These are phyloP conservation scores for Chelonus insularis DNA, from an alignment of 1,140 invertebrate genomes.

Conservation along the genomic window DNA sequence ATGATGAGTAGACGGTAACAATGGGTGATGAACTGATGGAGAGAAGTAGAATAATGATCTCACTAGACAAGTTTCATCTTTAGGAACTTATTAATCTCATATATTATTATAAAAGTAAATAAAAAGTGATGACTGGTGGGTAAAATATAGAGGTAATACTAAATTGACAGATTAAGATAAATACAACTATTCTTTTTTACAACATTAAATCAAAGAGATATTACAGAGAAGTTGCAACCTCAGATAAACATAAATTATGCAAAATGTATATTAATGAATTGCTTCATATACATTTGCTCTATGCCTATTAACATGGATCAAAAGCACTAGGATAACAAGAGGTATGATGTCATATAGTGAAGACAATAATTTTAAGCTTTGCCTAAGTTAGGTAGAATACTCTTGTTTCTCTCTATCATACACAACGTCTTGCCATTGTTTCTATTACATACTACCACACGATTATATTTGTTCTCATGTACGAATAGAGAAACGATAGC, in stretches of 20 bases:
- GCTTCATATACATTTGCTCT: too few relatives aligned
- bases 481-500: not conserved
- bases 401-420: not conserved
- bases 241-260: too few relatives aligned
- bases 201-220: too few relatives aligned
- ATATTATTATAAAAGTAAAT: constrained; percentile 6
- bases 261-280: too few relatives aligned
- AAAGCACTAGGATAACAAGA: too few relatives aligned
- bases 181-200: too few relatives aligned
- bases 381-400: not conserved
- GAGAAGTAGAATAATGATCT: constrained; percentile 10
- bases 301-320: too few relatives aligned
- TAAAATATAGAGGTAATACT: not conserved
- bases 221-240: too few relatives aligned
- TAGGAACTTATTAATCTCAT: constrained; percentile 29
- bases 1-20: constrained; percentile 6
- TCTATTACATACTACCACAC: constrained; percentile 11
- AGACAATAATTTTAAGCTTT: constrained; percentile 12
- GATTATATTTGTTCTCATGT: not conserved
- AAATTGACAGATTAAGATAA: not conserved
- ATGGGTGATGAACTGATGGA: not conserved
- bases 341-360: not conserved
- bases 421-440: constrained; percentile 18
- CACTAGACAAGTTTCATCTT: not conserved
- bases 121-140: not conserved